Evolutionary conservation across 2,113 vertebrate genomes (phyloP).

Genomic region (Mola mola): DNA sequence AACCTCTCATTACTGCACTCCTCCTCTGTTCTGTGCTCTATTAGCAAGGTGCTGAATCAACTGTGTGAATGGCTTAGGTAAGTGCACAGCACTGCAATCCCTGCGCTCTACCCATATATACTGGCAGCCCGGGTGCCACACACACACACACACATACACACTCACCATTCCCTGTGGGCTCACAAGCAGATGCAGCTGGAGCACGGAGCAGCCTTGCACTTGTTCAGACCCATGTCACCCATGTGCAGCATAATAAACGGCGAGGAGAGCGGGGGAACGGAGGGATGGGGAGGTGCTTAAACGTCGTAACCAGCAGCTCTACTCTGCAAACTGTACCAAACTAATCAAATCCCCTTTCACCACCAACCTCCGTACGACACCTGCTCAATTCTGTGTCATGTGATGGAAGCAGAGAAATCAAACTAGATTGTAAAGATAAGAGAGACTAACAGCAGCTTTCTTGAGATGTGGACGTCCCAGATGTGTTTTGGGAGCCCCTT

Average conservation of each 20-base stretch:
- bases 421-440: too few species aligned
- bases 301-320: conserved; percentile 12
- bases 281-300: conserved; percentile 21
- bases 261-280: conserved; percentile 21
- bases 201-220: conserved; percentile 60
- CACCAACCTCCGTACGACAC: conserved; percentile 1
- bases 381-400: conserved; percentile 1
- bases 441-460: too few species aligned
- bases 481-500: too few species aligned
- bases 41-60: conserved; percentile 76
- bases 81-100: conserved; percentile 70
- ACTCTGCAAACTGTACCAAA: conserved; percentile 29
- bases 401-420: too few species aligned
- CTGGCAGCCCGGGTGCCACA: conserved; percentile 38
- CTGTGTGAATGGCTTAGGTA: conserved; percentile 65
- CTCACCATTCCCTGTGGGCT: conserved; percentile 58
- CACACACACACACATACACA: conserved; percentile 36
- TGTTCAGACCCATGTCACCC: conserved; percentile 66
- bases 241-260: conserved; percentile 61
- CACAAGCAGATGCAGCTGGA: conserved; percentile 72
- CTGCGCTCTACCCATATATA: conserved; percentile 54
- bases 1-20: conserved; percentile 58
- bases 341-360: conserved; percentile 9
- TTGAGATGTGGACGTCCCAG: too few species aligned
- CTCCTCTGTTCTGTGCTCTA: conserved; percentile 69